Evolutionary conservation across 1,140 invertebrate genomes (phyloP), one percentile per base, ranked within the genome.

Genomic region (Melipona quadrifasciata): DNA sequence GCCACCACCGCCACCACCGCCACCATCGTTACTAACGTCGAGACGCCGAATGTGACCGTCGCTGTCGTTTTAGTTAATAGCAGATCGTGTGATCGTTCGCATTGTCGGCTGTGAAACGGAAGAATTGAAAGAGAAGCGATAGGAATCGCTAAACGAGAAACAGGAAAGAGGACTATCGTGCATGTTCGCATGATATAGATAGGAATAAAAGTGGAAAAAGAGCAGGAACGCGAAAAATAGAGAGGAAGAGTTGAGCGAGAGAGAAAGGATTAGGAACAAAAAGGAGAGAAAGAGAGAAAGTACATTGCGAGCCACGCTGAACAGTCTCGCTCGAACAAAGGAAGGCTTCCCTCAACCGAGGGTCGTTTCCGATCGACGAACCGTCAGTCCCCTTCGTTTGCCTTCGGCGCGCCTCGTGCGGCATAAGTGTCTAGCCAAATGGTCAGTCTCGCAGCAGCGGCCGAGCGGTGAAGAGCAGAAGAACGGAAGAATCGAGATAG

Each of bases 361-460:
- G 91, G 91, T 90, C 90, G 91, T 91, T 91, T 91, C 90, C 91
- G 91, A 91, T 92, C 91, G 90, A 91, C 91, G 90, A 92, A 92
- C 91, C 90, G 90, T 90, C 88, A 80, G 87, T 87, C 78, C 84
- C 83, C 85, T 84, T 91, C 89, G 90, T 90, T 84, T 67, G 76
- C 87, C 84, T 90, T 87, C 89, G 89, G 86, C 64, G 65, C 64
- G 71, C 58, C 84, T 90, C 88, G 89, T 86, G 84, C 55, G 68
- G 65, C 67, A 80, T 72, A 79, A 84, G 77, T 76, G 87, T 84
- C 75, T 84, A 87, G 75, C 5, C 88, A 88, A 89, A 81, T 90
- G 91, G 91, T 89, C 87, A 91, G 92, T 92, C 91, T 91, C 88
- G 91, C 91, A 92, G 88, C 86, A 91, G 89, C 91, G 88, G 86